These are phyloP conservation scores for Disparrhopalites patrizii DNA, from an alignment of 2,888 invertebrate species.

Conservation along the genomic window DNA sequence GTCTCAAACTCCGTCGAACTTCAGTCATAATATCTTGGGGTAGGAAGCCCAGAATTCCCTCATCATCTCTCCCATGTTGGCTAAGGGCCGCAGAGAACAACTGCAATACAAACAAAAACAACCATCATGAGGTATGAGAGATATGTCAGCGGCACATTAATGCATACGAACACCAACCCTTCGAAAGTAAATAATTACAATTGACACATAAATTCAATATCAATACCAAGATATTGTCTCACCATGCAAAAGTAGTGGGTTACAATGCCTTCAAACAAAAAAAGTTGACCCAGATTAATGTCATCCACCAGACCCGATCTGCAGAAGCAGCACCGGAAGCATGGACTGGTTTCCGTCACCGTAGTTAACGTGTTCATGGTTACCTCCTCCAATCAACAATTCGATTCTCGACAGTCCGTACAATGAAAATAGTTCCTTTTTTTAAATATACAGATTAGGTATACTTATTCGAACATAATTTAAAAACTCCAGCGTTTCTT, in stretches of 20 bases:
- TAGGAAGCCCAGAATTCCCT: slow-evolving; percentile 72
- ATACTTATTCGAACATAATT: no score
- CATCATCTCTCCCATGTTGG: slow-evolving; percentile 64
- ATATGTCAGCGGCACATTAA: no score
- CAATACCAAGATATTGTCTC: slow-evolving; percentile 18
- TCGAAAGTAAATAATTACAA: no score
- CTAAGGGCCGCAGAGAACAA: slow-evolving; percentile 66
- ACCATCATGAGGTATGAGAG: not conserved
- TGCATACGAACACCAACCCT: no score
- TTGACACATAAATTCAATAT: not conserved
- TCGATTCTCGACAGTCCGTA: no score
- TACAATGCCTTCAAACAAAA: slow-evolving; percentile 27
- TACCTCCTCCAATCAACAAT: no score
- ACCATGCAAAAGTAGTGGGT: slow-evolving; percentile 47
- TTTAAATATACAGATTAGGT: no score
- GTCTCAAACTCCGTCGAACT: slow-evolving; percentile 59
- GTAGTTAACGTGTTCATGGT: slow-evolving; percentile 18
- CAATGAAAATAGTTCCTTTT: no score
- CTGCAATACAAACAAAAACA: slow-evolving; percentile 52
- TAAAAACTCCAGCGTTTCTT: no score
- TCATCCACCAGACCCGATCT: slow-evolving; percentile 33
- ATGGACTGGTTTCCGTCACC: slow-evolving; percentile 8
- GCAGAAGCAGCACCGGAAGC: slow-evolving; percentile 38
- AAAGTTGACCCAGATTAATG: slow-evolving; percentile 38
- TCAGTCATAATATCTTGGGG: slow-evolving; percentile 66